Base-by-base conservation (phyloP, 1,140 invertebrate species). In the Pseudomyrmex dendroicus region DNA sequence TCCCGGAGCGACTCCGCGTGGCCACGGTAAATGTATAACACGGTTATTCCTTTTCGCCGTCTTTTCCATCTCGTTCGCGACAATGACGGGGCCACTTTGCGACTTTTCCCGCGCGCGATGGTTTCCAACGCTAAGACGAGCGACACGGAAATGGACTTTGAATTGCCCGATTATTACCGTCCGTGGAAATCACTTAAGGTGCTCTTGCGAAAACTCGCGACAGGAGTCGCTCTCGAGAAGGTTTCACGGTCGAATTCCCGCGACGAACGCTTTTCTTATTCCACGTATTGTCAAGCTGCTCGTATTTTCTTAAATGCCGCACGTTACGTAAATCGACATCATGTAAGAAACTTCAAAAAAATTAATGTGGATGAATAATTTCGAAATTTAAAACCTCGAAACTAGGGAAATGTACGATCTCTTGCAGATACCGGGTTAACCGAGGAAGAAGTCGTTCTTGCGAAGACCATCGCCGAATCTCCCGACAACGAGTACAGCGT, bases 401-500 rank as follows among this genome's bases (percentile, higher is more conserved):
- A 48, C 3, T 44, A 44, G n/a, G 73, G 12, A 35, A 12, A 52
- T 22, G 7, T 2, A 13, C 10, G 12, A 10, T 74, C 64, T 22
- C 84, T 62, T 82, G 2, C 92, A 97, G 97, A 98, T 94, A 94
- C 96, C 54, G 97, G 97, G 62, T 94, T 98, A 59, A 98, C 97
- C 17, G 98, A 98, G 94, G 98, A 99, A 92, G 98, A 98, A 95
- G 95, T 98, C 66, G 96, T 98, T 17, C 94, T 98, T 73, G 96
- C 97, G 73, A 98, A 98, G 89, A 96, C 97, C 15, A 96, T 96
- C 62, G 95, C 95, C 80, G 97, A 97, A 89, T 96, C 95, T 64
- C 95, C 96, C 1, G 97, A 97, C 70, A 96, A 96, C 50, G 97
- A 97, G 90, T 95, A 97, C 20, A 95, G 94, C 17, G 93, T 96